phyloP scores from a whole-genome alignment of 2,113 vertebrate species.

The Eleginops maclovinus region DNA sequence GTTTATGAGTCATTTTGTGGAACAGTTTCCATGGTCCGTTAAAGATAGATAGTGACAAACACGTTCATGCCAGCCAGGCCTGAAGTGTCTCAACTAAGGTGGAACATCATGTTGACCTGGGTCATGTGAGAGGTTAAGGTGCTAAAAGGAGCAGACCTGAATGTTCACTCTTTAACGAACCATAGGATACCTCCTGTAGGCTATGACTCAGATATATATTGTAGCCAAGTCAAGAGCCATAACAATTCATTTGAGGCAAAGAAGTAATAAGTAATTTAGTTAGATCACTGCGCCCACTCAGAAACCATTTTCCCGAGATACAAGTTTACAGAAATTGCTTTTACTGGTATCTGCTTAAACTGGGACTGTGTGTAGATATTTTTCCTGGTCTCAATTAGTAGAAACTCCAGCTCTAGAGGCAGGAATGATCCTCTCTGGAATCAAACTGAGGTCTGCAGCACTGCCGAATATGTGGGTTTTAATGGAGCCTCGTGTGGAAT shows the following conservation, averaged over 20 bases:
- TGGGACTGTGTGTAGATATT: constrained; percentile 54
- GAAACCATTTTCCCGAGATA: constrained; percentile 51
- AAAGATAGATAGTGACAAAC: constrained; percentile 65
- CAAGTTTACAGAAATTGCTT: constrained; percentile 60
- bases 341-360: constrained; percentile 57
- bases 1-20: constrained; percentile 58
- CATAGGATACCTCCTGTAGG: neutral
- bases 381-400: constrained; percentile 42
- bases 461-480: constrained; percentile 73
- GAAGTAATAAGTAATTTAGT: constrained; percentile 17
- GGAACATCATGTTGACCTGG: constrained; percentile 26
- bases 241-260: constrained; percentile 28
- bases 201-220: constrained; percentile 29
- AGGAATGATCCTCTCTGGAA: constrained; percentile 58
- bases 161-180: constrained; percentile 25
- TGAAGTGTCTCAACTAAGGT: constrained; percentile 33
- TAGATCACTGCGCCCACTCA: constrained; percentile 38
- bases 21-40: constrained; percentile 42
- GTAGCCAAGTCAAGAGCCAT: constrained; percentile 3
- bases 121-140: constrained; percentile 23
- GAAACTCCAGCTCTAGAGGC: constrained; percentile 53
- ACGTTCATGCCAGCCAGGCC: constrained; percentile 35
- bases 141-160: constrained; percentile 9
- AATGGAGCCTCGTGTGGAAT: constrained; percentile 64
- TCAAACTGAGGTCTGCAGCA: constrained; percentile 54